phyloP scores from a whole-genome alignment of 2,113 vertebrate species.

The Tinamus guttatus region DNA sequence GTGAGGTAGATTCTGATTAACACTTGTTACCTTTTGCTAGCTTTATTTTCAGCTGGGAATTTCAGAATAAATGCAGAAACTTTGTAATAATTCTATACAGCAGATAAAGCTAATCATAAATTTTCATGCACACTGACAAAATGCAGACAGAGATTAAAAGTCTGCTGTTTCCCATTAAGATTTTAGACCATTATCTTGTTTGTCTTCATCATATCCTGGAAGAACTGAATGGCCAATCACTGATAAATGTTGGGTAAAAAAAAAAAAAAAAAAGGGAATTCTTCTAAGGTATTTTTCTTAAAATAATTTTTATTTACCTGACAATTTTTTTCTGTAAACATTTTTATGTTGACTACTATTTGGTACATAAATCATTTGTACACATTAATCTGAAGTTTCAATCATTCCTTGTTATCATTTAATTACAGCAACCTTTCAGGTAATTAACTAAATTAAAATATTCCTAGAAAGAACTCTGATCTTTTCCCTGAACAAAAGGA shows the following conservation, averaged over 20 bases:
- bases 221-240: not conserved
- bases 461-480: not conserved
- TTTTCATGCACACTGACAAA: slow-evolving; percentile 22
- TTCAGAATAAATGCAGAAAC: slow-evolving; percentile 11
- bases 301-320: not conserved
- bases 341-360: not conserved
- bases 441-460: not conserved
- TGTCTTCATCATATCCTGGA: not conserved
- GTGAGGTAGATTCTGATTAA: slow-evolving; percentile 30
- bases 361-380: not conserved
- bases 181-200: not conserved
- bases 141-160: not conserved
- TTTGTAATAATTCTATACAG: not conserved
- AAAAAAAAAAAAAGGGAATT: not conserved
- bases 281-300: not conserved
- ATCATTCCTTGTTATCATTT: not conserved
- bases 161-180: not conserved
- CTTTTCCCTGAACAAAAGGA: not conserved
- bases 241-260: not conserved
- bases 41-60: not conserved
- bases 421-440: not conserved
- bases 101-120: not conserved
- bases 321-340: not conserved
- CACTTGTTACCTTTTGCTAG: slow-evolving; percentile 3
- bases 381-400: not conserved